These are phyloP conservation scores for Venustaconcha ellipsiformis DNA, from an alignment of 1,140 invertebrate species.

Conservation along the genomic window DNA sequence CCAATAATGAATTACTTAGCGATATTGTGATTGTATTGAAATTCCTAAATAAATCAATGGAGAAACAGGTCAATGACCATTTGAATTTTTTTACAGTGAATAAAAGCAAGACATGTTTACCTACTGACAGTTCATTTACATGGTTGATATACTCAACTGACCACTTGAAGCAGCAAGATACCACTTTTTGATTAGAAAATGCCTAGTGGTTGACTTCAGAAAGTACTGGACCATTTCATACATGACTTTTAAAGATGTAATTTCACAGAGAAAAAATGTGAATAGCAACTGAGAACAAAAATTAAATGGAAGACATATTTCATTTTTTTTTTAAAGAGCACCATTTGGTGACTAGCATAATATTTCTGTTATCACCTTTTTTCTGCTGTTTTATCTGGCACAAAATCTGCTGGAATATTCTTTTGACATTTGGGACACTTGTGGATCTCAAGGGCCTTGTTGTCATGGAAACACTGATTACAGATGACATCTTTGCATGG, in stretches of 20 bases:
- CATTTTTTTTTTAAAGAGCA: background rate
- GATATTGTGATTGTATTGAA: too few species aligned
- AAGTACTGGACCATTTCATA: too few species aligned
- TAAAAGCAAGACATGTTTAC: background rate
- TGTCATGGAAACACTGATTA: conserved; percentile 33
- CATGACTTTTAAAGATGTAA: too few species aligned
- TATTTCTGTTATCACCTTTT: conserved; percentile 11
- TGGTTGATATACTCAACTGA: too few species aligned
- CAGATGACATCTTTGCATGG: conserved; percentile 43
- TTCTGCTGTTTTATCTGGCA: conserved; percentile 10
- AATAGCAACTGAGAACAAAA: too few species aligned
- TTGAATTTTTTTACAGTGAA: too few species aligned
- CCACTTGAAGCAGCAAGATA: too few species aligned
- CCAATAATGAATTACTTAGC: too few species aligned
- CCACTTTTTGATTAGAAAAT: background rate
- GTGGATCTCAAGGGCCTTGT: conserved; percentile 1
- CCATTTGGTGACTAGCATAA: background rate
- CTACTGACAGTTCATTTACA: background rate
- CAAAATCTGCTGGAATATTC: conserved; percentile 28
- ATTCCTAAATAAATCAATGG: too few species aligned
- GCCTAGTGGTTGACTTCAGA: background rate
- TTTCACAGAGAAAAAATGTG: background rate
- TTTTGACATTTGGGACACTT: conserved; percentile 35
- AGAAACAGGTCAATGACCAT: too few species aligned
- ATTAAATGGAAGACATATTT: background rate